A percentile compares a stretch with the other conserved stretches of the same genome.
phyloP scores from a whole-genome alignment of 2,888 invertebrate species.

The Microplitis deprimator region DNA sequence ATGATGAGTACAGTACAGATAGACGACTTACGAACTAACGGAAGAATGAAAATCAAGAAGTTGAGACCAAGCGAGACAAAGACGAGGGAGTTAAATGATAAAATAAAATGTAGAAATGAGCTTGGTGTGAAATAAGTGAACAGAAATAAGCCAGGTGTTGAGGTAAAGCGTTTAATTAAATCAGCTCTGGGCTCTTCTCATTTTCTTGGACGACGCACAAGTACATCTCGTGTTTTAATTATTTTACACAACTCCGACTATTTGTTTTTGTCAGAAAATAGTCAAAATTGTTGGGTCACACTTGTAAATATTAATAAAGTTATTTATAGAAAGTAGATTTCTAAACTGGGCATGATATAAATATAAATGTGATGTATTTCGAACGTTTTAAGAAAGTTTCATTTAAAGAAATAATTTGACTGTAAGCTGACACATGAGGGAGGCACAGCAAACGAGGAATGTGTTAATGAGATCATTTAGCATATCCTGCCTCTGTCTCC shows the following conservation, averaged over 20 bases:
- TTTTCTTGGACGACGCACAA: slow-evolving; percentile 25
- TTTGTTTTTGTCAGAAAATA: too few relatives aligned
- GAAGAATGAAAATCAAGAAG: not conserved
- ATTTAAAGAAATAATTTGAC: slow-evolving; percentile 22
- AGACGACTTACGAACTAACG: not conserved
- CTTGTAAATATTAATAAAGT: not conserved
- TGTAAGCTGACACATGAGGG: slow-evolving; percentile 63
- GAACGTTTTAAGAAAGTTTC: slow-evolving; percentile 39
- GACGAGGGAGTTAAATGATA: slow-evolving; percentile 24
- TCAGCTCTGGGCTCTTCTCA: slow-evolving; percentile 52
- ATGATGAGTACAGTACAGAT: not conserved
- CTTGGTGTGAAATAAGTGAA: slow-evolving; percentile 50
- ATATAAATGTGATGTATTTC: slow-evolving; percentile 39
- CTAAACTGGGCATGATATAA: not conserved
- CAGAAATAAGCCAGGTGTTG: slow-evolving; percentile 55
- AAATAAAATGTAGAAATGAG: slow-evolving; percentile 44
- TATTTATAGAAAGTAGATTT: not conserved
- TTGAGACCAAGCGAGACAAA: too few relatives aligned
- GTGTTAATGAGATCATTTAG: slow-evolving; percentile 71
- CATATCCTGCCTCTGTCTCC: slow-evolving; percentile 47
- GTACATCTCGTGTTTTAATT: slow-evolving; percentile 58
- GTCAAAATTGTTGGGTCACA: too few relatives aligned
- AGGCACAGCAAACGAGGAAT: slow-evolving; percentile 63
- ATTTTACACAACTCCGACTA: slow-evolving; percentile 43
- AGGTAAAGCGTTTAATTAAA: slow-evolving; percentile 62